These are phyloP conservation scores for Pemphredon lugubris DNA, from an alignment of 2,888 invertebrate genomes.

Conservation along the genomic window DNA sequence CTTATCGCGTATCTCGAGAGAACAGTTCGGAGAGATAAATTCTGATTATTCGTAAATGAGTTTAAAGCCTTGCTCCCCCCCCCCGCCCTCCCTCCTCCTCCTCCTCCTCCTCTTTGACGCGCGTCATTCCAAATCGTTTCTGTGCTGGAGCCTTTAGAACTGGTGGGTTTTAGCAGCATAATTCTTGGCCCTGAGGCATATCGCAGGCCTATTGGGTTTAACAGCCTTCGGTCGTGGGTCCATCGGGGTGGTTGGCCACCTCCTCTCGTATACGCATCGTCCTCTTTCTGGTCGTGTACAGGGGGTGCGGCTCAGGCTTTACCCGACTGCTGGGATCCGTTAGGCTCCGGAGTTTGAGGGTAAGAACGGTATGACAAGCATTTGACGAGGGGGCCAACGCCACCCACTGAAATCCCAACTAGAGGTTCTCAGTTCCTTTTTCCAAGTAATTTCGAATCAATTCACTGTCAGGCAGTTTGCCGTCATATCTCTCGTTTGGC, in stretches of 20 bases:
- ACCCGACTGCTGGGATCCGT: constrained; percentile 72
- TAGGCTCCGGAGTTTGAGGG: constrained; percentile 72
- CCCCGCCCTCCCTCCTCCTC: too few relatives aligned
- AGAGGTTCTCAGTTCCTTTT: constrained; percentile 70
- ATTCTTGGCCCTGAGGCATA: constrained; percentile 73
- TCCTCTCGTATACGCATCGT: constrained; percentile 50
- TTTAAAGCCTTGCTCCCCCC: too few relatives aligned
- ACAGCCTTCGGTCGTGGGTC: constrained; percentile 60
- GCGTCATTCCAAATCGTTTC: too few relatives aligned
- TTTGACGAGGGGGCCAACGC: constrained; percentile 78
- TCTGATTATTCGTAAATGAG: too few relatives aligned
- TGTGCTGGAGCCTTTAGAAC: constrained; percentile 52
- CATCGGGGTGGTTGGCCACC: constrained; percentile 57
- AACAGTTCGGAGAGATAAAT: too few relatives aligned
- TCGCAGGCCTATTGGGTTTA: constrained; percentile 67
- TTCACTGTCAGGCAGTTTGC: too few relatives aligned
- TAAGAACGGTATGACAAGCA: constrained; percentile 79
- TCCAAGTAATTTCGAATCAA: not conserved
- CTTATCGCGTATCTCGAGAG: too few relatives aligned
- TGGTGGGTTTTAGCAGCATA: constrained; percentile 76
- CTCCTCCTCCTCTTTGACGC: too few relatives aligned
- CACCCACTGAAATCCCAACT: constrained; percentile 76
- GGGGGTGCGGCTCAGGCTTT: constrained; percentile 73
- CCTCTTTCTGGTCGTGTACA: constrained; percentile 66
- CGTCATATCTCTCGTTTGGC: too few relatives aligned